Evolutionary conservation across 2,888 invertebrate genomes (phyloP).

Genomic region (Mimas tiliae): DNA sequence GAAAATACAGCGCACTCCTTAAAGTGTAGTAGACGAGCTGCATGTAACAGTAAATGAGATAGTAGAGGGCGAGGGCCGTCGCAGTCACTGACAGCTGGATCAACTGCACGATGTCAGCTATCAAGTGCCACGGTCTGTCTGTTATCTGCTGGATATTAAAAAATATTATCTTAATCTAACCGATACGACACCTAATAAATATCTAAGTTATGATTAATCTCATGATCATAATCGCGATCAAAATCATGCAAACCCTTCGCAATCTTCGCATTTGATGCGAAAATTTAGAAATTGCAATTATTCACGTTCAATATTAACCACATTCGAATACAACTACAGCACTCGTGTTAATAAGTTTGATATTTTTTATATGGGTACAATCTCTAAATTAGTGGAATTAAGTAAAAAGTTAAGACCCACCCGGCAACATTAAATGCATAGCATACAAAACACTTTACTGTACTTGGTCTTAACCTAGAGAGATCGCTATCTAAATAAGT

Average conservation of each 20-base stretch:
- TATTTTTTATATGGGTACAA: not conserved
- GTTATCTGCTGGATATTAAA: conserved; percentile 23
- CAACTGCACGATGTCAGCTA: conserved; percentile 59
- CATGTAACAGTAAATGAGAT: conserved; percentile 77
- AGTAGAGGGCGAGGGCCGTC: conserved; percentile 70
- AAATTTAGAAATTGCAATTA: too few relatives aligned
- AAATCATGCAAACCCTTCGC: too few relatives aligned
- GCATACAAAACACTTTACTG: conserved; percentile 49
- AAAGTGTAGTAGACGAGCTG: conserved; percentile 71
- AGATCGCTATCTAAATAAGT: conserved; percentile 63
- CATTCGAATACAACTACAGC: too few relatives aligned
- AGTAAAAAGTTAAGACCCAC: conserved; percentile 32
- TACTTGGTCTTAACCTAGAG: conserved; percentile 75
- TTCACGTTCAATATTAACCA: too few relatives aligned
- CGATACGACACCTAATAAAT: too few relatives aligned
- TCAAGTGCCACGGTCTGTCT: conserved; percentile 47
- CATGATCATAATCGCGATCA: too few relatives aligned
- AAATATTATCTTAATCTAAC: not conserved
- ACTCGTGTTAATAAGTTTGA: too few relatives aligned
- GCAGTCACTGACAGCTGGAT: conserved; percentile 70
- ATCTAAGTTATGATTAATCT: too few relatives aligned
- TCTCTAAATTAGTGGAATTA: not conserved
- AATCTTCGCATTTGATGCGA: too few relatives aligned
- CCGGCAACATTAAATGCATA: conserved; percentile 40
- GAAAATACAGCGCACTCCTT: conserved; percentile 69